Conservation (phyloP, 1,140 invertebrate genomes). For the Drosophila insularis region DNA sequence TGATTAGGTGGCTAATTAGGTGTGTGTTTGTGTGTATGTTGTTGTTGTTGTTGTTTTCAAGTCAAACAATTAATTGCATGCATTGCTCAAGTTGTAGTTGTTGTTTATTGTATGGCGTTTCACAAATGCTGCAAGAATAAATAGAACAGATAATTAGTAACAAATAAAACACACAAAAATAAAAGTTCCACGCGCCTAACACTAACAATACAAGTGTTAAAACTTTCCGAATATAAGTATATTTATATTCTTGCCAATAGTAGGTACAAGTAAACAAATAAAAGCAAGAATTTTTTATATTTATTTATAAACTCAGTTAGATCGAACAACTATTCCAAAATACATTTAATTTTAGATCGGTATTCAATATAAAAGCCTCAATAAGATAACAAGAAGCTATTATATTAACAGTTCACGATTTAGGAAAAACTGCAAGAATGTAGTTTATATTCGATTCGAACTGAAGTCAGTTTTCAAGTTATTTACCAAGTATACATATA, state of each 20-base stretch:
- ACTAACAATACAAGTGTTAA: not conserved
- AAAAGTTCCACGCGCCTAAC: not conserved
- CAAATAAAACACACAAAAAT: slow-evolving; percentile 3
- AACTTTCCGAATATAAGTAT: not conserved
- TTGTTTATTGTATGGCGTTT: slow-evolving; percentile 54
- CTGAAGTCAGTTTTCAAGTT: not conserved
- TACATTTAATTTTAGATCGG: too few species aligned
- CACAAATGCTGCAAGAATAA: slow-evolving; percentile 73
- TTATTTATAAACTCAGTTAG: too few species aligned
- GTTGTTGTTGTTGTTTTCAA: slow-evolving; percentile 16
- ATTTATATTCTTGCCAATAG: not conserved
- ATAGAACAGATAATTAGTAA: slow-evolving; percentile 39
- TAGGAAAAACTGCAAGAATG: not conserved
- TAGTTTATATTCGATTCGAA: not conserved
- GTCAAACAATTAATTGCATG: slow-evolving; percentile 58
- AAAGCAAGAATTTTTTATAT: too few species aligned
- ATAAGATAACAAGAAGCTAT: too few species aligned
- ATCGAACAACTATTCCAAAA: too few species aligned
- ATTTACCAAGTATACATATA: slow-evolving; percentile 23
- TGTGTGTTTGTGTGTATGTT: not conserved
- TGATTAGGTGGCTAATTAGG: not conserved
- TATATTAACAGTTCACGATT: too few species aligned
- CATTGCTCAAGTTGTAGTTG: slow-evolving; percentile 57
- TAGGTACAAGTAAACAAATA: too few species aligned
- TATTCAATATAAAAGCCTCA: too few species aligned